Percentiles rank a stretch among this genome's conserved stretches.
phyloP scores from a whole-genome alignment of 2,888 invertebrate genomes.

The Andrena minutula region DNA sequence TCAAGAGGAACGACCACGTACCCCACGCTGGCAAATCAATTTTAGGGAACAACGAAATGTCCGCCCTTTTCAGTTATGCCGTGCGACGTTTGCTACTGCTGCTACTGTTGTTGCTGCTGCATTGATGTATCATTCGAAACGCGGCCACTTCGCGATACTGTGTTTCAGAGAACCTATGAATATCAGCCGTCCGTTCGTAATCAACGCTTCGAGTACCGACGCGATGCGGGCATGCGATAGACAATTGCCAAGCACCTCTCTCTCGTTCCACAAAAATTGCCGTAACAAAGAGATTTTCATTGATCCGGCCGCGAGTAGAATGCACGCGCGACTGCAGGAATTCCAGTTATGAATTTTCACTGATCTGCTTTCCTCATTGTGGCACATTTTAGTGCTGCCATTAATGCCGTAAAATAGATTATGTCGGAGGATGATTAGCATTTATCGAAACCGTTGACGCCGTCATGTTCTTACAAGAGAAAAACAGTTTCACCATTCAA shows the following conservation, averaged over 20 bases:
- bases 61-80: constrained; percentile 55
- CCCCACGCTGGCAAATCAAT: constrained; percentile 58
- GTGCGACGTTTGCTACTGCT: constrained; percentile 10
- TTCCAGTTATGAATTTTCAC: not conserved
- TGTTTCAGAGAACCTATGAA: constrained; percentile 9
- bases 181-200: constrained; percentile 13
- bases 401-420: not conserved
- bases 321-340: not conserved
- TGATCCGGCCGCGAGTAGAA: not conserved
- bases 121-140: constrained; percentile 25
- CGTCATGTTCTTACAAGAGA: not conserved
- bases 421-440: not conserved
- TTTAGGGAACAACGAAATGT: constrained; percentile 49
- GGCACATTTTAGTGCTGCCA: not conserved
- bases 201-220: not conserved
- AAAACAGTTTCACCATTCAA: not conserved
- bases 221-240: not conserved
- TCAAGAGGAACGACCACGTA: constrained; percentile 37
- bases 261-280: not conserved
- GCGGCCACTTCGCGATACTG: not conserved
- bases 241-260: not conserved
- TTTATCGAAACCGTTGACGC: not conserved
- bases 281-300: not conserved
- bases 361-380: constrained; percentile 46
- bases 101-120: not conserved